These are phyloP conservation scores for Labeo rohita DNA, from an alignment of 2,113 vertebrate genomes.

Conservation along the genomic window DNA sequence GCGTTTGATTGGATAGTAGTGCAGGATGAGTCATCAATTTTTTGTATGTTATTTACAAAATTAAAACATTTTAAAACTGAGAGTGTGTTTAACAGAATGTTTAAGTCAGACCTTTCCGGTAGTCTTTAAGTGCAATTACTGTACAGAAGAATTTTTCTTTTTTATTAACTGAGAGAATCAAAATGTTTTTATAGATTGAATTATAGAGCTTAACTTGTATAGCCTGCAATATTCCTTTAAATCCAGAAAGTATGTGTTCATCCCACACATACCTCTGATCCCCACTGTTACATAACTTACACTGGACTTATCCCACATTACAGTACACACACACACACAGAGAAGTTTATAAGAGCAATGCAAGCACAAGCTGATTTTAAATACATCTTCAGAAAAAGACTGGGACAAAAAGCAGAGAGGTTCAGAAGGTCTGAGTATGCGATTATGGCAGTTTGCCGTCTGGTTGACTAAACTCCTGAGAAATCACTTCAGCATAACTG, in stretches of 20 bases:
- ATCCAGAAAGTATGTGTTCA: conserved; percentile 13
- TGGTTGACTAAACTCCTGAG: not conserved
- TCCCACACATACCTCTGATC: conserved; percentile 22
- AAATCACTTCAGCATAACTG: conserved; percentile 11
- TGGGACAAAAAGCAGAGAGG: not conserved
- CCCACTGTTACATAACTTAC: conserved; percentile 19
- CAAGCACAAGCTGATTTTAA: conserved; percentile 16
- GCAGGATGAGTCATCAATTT: conserved; percentile 3
- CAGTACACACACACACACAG: not conserved
- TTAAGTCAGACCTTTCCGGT: not conserved
- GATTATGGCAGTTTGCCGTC: not conserved
- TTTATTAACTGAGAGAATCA: not conserved
- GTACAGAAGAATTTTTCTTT: not conserved
- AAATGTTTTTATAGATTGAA: not conserved
- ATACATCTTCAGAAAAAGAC: not conserved
- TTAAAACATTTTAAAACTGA: not conserved
- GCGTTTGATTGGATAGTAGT: not conserved
- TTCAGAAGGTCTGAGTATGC: not conserved
- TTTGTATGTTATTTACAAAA: not conserved
- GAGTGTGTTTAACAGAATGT: not conserved
- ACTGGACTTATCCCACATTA: conserved; percentile 19
- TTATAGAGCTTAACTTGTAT: conserved; percentile 21
- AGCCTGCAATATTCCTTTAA: conserved; percentile 1
- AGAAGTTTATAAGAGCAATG: not conserved
- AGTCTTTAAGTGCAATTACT: not conserved